Evolutionary conservation across 2,113 vertebrate genomes (phyloP).

Genomic region (Arizona elegans): DNA sequence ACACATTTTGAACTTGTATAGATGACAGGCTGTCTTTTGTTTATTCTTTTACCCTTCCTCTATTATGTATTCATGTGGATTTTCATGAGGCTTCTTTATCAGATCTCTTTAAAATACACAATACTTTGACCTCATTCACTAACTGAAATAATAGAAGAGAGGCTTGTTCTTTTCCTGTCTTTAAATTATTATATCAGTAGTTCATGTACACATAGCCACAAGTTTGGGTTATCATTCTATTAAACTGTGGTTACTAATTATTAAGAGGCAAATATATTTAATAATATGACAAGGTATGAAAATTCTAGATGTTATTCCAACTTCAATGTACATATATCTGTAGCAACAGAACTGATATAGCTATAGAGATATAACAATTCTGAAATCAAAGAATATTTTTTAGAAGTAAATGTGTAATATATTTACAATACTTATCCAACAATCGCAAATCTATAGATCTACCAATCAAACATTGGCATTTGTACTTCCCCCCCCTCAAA

Average conservation of each 20-base stretch:
- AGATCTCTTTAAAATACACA: slow-evolving; percentile 1
- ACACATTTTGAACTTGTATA: slow-evolving; percentile 6
- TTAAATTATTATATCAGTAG: neutral
- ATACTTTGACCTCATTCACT: neutral
- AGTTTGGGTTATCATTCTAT: neutral
- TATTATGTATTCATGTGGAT: slow-evolving; percentile 43
- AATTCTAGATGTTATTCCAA: neutral
- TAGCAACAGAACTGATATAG: neutral
- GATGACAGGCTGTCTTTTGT: slow-evolving; percentile 37
- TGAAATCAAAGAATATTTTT: neutral
- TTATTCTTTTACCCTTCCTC: slow-evolving; percentile 42
- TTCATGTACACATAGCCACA: neutral
- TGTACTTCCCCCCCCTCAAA: neutral
- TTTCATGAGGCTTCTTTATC: slow-evolving; percentile 4
- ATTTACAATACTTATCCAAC: neutral
- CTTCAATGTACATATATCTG: neutral
- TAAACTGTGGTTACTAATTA: neutral
- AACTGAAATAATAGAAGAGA: rapidly evolving
- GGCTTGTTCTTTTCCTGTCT: neutral
- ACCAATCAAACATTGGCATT: neutral
- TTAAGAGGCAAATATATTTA: neutral
- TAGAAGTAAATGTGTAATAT: neutral
- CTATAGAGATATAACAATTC: neutral
- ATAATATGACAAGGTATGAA: neutral
- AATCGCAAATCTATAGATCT: neutral